phyloP scores from a whole-genome alignment of 1,140 invertebrate genomes.

The Drosophila asahinai region DNA sequence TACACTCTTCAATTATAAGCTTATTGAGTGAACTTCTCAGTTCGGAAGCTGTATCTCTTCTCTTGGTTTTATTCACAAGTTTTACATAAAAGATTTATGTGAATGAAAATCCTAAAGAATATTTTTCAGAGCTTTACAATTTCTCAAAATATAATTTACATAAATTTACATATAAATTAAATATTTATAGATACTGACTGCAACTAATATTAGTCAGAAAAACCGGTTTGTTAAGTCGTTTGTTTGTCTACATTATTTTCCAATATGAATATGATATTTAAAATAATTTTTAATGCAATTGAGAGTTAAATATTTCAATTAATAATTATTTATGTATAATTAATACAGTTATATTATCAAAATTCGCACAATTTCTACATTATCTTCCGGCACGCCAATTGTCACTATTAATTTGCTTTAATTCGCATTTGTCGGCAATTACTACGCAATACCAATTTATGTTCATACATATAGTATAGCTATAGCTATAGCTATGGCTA shows the following conservation, averaged over 20 bases:
- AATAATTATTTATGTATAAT: too few species aligned
- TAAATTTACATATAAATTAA: too few species aligned
- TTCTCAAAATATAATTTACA: not conserved
- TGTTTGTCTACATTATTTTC: too few species aligned
- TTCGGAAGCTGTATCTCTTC: not conserved
- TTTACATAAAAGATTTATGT: not conserved
- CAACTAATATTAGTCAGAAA: not conserved
- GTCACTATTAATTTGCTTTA: slow-evolving; percentile 23
- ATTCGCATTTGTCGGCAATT: slow-evolving; percentile 29
- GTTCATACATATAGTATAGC: not conserved
- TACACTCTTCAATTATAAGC: slow-evolving; percentile 15
- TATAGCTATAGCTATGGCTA: not conserved
- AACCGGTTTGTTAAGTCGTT: too few species aligned
- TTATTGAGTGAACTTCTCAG: not conserved
- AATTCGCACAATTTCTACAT: not conserved
- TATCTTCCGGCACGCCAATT: slow-evolving; percentile 5
- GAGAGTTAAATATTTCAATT: too few species aligned
- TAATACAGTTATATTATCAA: too few species aligned
- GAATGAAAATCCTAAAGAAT: too few species aligned
- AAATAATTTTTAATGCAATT: too few species aligned
- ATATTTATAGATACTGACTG: not conserved
- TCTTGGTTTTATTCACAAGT: not conserved
- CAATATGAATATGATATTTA: too few species aligned
- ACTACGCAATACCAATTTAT: slow-evolving; percentile 26
- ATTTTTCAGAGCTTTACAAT: not conserved